Base-by-base conservation (phyloP, 1,140 invertebrate genomes). In the Himalopsyche phryganea region DNA sequence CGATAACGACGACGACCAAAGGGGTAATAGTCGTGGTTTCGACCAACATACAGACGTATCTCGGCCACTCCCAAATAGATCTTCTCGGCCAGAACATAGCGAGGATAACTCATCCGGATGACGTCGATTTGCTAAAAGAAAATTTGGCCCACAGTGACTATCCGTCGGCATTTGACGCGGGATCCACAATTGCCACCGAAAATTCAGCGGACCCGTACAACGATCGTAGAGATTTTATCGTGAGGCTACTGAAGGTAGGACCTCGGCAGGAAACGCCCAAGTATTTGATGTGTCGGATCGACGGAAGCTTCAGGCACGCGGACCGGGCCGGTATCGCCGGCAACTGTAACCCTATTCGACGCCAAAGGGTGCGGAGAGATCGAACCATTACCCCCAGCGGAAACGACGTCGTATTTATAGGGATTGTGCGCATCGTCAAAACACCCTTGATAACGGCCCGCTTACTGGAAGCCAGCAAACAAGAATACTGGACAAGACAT, bases 1-100 rank as follows among this genome's bases (percentile, higher is more conserved):
- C 95, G 67, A 72, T 96, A 53, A 85, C 92, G 7, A 76, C 94
- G 1, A 90, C 90, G 6, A 84, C 86, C 52, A 82, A 84, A 47
- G 93, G 92, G 1, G 88, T 92, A 69, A 89, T 97, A 61, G 83
- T 95, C 40, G 89, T 92, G 68, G 84, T 95, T 6, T 93, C 93
- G 15, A 83, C 87, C 48, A 90, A 89, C 66, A 84, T 96, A 11
- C 90, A 94, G 67, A 84, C 88, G 61, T 84, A 91, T 54, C 78
- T 96, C 56, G 91, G 92, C 42, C 89, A 94, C 72, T 85, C 87
- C 61, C 77, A 92, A 85, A 83, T 86, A 61, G 93, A 96, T 68
- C 76, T 96, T 57, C 83, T 95, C 68, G 92, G 93, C 1, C 89
- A 94, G 71, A 90, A 88, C 55, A 75, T 96, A 59, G 88, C 86